Percentiles rank a stretch among this genome's conserved stretches.
phyloP scores from a whole-genome alignment of 1,140 invertebrate genomes.

The Drosophila cardini region DNA sequence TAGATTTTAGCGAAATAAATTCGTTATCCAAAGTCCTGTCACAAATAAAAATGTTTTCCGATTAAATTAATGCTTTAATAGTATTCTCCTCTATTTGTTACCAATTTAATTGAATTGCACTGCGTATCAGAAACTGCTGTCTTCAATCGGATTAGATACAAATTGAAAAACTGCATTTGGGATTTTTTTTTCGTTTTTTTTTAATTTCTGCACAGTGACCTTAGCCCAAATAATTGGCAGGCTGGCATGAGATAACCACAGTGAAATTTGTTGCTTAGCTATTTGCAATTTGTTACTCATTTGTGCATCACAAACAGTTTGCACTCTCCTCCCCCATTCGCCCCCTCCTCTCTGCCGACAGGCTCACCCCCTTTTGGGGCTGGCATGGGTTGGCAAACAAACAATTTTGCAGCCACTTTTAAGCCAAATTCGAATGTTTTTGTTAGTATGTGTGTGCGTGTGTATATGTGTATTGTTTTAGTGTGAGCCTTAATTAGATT shows the following conservation, averaged over 20 bases:
- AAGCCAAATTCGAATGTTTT: conserved; percentile 9
- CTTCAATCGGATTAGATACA: conserved; percentile 1
- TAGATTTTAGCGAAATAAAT: no score
- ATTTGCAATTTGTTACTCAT: conserved; percentile 62
- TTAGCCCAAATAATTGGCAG: conserved; percentile 52
- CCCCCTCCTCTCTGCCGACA: no score
- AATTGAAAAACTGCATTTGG: neutral
- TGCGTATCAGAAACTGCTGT: neutral
- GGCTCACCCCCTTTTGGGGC: neutral
- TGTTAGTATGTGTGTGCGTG: neutral
- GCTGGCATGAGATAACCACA: conserved; percentile 28
- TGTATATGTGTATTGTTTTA: conserved; percentile 12
- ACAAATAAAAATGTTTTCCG: no score
- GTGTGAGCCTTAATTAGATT: conserved; percentile 65
- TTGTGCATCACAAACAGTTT: conserved; percentile 58
- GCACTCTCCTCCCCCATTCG: neutral
- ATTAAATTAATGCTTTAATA: no score
- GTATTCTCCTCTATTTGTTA: no score
- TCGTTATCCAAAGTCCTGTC: no score
- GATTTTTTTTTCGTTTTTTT: conserved; percentile 15
- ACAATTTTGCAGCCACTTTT: conserved; percentile 40
- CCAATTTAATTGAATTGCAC: neutral
- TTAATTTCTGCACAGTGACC: conserved; percentile 27
- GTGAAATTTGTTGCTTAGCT: conserved; percentile 49
- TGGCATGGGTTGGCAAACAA: conserved; percentile 25